Percentiles rank a stretch among this genome's conserved stretches.
Conservation (phyloP, 2,888 invertebrate genomes). For the Amiota communis region DNA sequence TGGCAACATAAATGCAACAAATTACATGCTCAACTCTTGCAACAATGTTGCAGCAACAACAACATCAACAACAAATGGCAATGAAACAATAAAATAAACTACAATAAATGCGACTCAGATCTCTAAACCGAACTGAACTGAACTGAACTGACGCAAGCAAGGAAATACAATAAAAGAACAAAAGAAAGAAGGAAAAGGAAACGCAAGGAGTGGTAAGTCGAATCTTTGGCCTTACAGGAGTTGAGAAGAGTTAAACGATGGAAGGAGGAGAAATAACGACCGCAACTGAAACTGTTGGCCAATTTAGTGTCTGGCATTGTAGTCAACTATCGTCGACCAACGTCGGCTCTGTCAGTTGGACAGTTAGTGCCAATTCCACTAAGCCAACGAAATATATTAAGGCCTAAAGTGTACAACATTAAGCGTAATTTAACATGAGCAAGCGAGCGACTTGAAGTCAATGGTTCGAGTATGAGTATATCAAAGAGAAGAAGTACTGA, state of each 20-base stretch:
- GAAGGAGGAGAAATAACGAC: background rate
- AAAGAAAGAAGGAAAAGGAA: background rate
- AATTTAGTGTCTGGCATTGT: slow-evolving; percentile 25
- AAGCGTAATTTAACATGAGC: slow-evolving; percentile 28
- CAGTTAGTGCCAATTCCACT: slow-evolving; percentile 25
- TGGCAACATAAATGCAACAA: slow-evolving; percentile 30
- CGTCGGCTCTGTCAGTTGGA: background rate
- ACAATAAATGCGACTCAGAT: slow-evolving; percentile 20
- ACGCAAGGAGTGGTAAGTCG: background rate
- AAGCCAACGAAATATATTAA: slow-evolving; percentile 30
- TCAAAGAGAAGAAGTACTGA: no score
- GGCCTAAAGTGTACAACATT: slow-evolving; percentile 27
- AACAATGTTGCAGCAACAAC: slow-evolving; percentile 22
- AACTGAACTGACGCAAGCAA: background rate
- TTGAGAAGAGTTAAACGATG: background rate
- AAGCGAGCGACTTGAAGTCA: background rate
- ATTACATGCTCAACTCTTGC: slow-evolving; percentile 28
- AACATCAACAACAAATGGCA: slow-evolving; percentile 14
- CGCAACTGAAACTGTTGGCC: slow-evolving; percentile 13
- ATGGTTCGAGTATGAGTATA: background rate
- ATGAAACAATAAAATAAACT: slow-evolving; percentile 27
- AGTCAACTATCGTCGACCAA: background rate
- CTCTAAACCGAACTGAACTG: background rate
- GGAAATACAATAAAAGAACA: slow-evolving; percentile 4
- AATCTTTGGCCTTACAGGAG: background rate